phyloP scores from a whole-genome alignment of 2,113 vertebrate genomes.

The Lepus americanus region DNA sequence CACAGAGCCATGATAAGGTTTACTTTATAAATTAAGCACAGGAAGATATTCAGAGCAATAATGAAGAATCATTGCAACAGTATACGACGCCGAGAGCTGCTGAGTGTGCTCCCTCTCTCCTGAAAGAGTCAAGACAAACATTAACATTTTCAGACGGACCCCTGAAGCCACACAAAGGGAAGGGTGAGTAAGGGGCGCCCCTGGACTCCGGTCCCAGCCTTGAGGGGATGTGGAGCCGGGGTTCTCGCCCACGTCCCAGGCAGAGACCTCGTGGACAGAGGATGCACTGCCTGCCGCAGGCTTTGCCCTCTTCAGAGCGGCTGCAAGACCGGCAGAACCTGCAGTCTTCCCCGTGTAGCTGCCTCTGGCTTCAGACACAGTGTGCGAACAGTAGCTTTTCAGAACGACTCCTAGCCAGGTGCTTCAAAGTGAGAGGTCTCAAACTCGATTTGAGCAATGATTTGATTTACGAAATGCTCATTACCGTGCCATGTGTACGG shows the following conservation, averaged over 20 bases:
- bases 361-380: not conserved
- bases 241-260: not conserved
- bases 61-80: not conserved
- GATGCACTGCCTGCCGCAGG: rapidly evolving
- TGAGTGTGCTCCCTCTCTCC: not conserved
- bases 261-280: not conserved
- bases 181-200: too few species aligned
- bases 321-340: not conserved
- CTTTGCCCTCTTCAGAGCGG: not conserved
- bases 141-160: not conserved
- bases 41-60: not conserved
- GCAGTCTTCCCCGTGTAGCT: not conserved
- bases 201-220: not conserved
- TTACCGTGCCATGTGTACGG: not conserved
- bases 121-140: not conserved
- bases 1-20: not conserved
- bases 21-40: not conserved
- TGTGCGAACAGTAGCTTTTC: not conserved
- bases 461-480: conserved; percentile 60
- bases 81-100: not conserved
- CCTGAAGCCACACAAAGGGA: not conserved
- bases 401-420: conserved; percentile 11
- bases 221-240: not conserved
- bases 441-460: conserved; percentile 42
- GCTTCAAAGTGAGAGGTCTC: conserved; percentile 50